Base-by-base conservation (phyloP, 2,113 vertebrate species). In the Geococcyx californianus region DNA sequence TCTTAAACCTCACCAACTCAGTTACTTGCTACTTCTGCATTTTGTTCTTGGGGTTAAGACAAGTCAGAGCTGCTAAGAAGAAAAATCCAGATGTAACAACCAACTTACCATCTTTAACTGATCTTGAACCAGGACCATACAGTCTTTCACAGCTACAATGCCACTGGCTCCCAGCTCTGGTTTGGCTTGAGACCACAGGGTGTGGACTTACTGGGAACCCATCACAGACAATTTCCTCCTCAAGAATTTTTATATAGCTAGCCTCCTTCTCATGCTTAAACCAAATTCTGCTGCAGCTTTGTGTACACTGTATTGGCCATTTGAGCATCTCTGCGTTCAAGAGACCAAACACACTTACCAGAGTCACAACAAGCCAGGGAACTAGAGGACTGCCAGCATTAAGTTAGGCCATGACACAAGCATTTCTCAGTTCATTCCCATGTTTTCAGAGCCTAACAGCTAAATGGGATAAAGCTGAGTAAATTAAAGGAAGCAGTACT, bases 241-340 rank as follows among this genome's bases (percentile, higher is more conserved):
- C 29, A 54, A 36, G 19, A 63, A 33, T 26, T 21, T 33, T 23
- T 64, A 28, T 45, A n/a, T 34, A 54, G 38, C 38, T 16, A 10
- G 33, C 26, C 58, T 45, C 20, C 21, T 59, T 67, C 21, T 59
- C 38, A 20, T 25, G 26, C 26, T 54, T 58, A 58, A 58, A 81
- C 23, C 6, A 63, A 70, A 13, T 24, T 64, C 69, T 81, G 2
- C 33, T 11, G 6, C 47, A 75, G 56, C 52, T 70, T 28, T 47
- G 56, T 15, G 51, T 31, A 34, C 28, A 33, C 28, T 2, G 0
- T 1, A 6, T 9, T 23, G 26, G 45, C 17, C 6, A 1, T 26
- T 44, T 28, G n/a, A 40, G n/a, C 18, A 52, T 26, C 64, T 60
- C 3, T 0, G 55, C 59, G 40, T 51, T 77, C 54, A 67, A 54